These are phyloP conservation scores for Morone chrysops DNA, from an alignment of 2,113 vertebrate genomes.

Conservation along the genomic window DNA sequence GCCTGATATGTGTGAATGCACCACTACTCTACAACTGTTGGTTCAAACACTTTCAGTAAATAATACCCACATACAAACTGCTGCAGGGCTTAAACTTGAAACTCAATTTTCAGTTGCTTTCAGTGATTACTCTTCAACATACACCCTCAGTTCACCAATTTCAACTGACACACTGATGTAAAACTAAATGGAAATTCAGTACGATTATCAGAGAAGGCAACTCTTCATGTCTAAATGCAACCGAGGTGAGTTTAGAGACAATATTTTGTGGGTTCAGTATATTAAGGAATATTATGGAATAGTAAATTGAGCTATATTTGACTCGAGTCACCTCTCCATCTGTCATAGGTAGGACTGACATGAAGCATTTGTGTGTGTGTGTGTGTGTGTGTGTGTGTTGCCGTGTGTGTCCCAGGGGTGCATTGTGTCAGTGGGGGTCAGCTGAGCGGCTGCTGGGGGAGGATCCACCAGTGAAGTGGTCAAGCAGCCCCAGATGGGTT, in stretches of 20 bases:
- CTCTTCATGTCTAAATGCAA: neutral
- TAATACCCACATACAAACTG: neutral
- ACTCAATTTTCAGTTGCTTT: neutral
- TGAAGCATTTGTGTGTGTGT: slow-evolving; percentile 43
- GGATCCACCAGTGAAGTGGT: slow-evolving; percentile 77
- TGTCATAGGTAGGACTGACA: slow-evolving; percentile 58
- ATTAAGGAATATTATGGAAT: slow-evolving; percentile 26
- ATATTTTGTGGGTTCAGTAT: neutral
- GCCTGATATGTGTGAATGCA: too few relatives aligned
- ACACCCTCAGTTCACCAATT: neutral
- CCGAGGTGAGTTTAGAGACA: neutral
- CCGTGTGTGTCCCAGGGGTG: slow-evolving; percentile 54
- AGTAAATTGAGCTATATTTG: slow-evolving; percentile 51
- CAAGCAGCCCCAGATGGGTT: slow-evolving; percentile 83
- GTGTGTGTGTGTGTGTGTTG: slow-evolving; percentile 9
- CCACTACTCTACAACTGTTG: neutral
- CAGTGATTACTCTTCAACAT: neutral
- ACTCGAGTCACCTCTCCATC: slow-evolving; percentile 62
- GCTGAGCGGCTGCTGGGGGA: slow-evolving; percentile 76
- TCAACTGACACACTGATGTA: neutral
- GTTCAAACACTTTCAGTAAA: neutral
- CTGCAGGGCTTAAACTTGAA: too few relatives aligned
- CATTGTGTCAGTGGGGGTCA: slow-evolving; percentile 67
- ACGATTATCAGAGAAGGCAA: neutral
- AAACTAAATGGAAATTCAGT: neutral